Base-by-base conservation (phyloP, 1,140 invertebrate species). In the Dinothrombium tinctorium region DNA sequence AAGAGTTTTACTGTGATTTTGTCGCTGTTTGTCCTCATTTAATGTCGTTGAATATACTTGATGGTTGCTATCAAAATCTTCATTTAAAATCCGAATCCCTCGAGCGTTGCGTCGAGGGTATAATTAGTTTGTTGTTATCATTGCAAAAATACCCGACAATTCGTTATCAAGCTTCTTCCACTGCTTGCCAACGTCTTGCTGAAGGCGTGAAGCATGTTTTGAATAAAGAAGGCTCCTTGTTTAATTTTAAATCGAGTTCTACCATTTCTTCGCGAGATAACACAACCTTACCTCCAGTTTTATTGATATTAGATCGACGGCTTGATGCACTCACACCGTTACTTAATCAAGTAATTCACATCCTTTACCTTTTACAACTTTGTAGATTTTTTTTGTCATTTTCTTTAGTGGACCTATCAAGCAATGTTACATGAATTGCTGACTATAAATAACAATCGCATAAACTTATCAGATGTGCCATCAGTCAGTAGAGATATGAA, bases 371-470 rank as follows among this genome's bases (percentile, higher is more conserved):
- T 32, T 21, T 21, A 36, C 1, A 4, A 12, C 4, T 8, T 2
- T 11, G 23, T 36, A 7, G 3, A 4, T 36, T 36, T 2, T 26
- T 38, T 31, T 39, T 7, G 25, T 41, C 32, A 11, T 43, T 33
- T 11, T 40, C 57, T 57, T 15, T 54, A 87, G 68, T 99, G 94
- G 94, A 98, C 90, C 0, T 99, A 99, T 61, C 90, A 99, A 61
- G 90, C 90, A 7, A 98, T 99, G 92, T 86, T 99, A 2, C 92
- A 99, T 60, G 90, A 99, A 63, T 59, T 98, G 33, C 59, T 99
- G 20, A 76, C 74, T 0, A 92, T 98, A 48, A 74, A 73, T 48
- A 98, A 96, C 54, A 95, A 96, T 62, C 67, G 87, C 45, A 86
- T 98, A 3, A 82, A 77, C 56, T 64, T 99, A 36, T 73, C 76